Evolutionary conservation across 2,888 invertebrate species (phyloP).

Genomic region (Fissipunctia ypsillon): DNA sequence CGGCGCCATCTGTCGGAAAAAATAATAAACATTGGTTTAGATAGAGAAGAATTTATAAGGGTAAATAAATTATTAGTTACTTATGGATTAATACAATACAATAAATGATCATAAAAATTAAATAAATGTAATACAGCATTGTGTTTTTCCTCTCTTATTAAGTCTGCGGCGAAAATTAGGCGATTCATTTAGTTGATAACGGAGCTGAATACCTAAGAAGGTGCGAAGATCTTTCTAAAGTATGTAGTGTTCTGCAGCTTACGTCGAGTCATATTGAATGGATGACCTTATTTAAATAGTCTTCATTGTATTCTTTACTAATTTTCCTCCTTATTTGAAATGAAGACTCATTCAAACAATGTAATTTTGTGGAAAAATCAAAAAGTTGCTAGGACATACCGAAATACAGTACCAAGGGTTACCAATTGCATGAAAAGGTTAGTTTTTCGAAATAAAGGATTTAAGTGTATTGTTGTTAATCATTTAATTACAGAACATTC

Average conservation of each 20-base stretch:
- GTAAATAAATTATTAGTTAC: background rate
- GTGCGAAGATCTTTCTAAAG: background rate
- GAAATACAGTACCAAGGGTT: background rate
- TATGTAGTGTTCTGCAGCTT: background rate
- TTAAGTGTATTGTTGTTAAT: too few relatives aligned
- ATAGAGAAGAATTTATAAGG: background rate
- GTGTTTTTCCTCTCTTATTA: background rate
- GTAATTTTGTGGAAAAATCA: conserved; percentile 27
- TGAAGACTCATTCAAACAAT: conserved; percentile 16
- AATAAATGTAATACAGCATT: background rate
- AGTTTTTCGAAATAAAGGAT: background rate
- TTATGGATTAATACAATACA: background rate
- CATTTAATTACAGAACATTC: too few relatives aligned
- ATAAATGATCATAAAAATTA: background rate
- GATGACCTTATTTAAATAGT: conserved; percentile 1
- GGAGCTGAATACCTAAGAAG: background rate
- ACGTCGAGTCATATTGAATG: background rate
- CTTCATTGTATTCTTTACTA: background rate
- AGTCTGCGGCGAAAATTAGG: background rate
- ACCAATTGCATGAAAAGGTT: background rate
- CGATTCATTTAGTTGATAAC: background rate
- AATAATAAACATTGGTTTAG: background rate
- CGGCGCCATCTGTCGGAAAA: conserved; percentile 93
- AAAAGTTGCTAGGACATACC: conserved; percentile 6
- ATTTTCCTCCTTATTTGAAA: conserved; percentile 47